Evolutionary conservation across 2,797 vertebrate genomes (phyloP), one percentile per base, ranked within the genome.

Genomic region (Gymnoscopelus braueri): DNA sequence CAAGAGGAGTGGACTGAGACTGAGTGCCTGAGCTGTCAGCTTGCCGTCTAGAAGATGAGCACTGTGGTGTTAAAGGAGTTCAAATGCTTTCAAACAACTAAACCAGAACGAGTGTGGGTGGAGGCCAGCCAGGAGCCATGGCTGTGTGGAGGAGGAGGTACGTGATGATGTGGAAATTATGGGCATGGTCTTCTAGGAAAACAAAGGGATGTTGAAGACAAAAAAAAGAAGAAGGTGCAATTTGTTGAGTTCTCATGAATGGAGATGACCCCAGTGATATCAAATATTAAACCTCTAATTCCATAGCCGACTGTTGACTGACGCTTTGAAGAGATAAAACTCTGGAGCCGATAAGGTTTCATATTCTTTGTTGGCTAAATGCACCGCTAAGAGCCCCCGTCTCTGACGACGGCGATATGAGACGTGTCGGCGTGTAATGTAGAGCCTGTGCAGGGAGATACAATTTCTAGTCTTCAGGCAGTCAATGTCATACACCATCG

Each of bases 301-400:
- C 84, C 79, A 70, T 39, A 57, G 62, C 70, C 72, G 78, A 80
- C 26, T 61, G 67, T 32, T n/a, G 67, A 74, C 80, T 63, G 74
- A 90, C 84, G 65, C 71, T 44, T 64, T 58, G 73, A 60, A 77
- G 84, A 91, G 88, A 91, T 90, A 88, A 77, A 47, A 14, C 77
- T 75, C 14, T 70, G 63, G 29, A 67, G 65, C 52, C 59, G 86
- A 89, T 92, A 80, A 73, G 49, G 80, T 92, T 94, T 94, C 87
- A 56, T 90, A 59, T 71, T 87, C 92, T 90, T 87, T 91, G 85
- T 92, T 91, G 89, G 72, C 67, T 88, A 83, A 88, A 84, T 91
- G 77, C 76, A 80, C 51, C 81, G 71, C 71, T 80, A 65, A 84
- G 70, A 80, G 61, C 61, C 75, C 74, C 26, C 50, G 73, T 86